phyloP scores from a whole-genome alignment of 2,113 vertebrate genomes.

The Lipophrys pholis region DNA sequence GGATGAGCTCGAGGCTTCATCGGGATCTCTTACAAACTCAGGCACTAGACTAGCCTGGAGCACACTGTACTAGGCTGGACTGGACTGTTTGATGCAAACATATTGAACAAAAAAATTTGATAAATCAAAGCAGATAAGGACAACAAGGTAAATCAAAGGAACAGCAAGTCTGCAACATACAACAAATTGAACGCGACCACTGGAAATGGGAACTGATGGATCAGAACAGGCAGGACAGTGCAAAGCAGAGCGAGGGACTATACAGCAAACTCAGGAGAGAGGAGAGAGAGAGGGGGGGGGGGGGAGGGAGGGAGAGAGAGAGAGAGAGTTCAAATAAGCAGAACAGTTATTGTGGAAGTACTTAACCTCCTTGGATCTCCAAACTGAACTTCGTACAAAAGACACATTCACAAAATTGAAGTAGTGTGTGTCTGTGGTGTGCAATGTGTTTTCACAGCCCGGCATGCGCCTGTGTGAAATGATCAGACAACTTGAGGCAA shows the following conservation, averaged over 20 bases:
- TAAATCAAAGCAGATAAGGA: conserved; percentile 56
- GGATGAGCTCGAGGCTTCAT: conserved; percentile 51
- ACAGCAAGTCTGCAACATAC: conserved; percentile 40
- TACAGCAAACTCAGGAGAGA: conserved; percentile 40
- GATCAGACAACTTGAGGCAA: conserved; percentile 50
- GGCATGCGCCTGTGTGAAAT: conserved; percentile 35
- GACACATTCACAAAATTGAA: conserved; percentile 26
- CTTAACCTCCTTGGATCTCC: conserved; percentile 18
- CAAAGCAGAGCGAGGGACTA: conserved; percentile 28
- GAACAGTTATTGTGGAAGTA: conserved; percentile 9
- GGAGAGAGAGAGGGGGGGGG: too few relatives aligned
- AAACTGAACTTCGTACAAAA: conserved; percentile 27
- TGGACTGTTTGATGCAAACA: conserved; percentile 53
- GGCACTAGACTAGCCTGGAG: conserved; percentile 53
- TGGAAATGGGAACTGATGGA: conserved; percentile 41
- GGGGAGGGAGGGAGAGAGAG: neutral
- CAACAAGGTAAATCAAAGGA: conserved; percentile 52
- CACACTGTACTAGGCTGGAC: conserved; percentile 68
- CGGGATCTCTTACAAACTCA: conserved; percentile 49
- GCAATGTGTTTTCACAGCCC: conserved; percentile 26
- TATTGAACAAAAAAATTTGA: conserved; percentile 54
- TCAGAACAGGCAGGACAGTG: conserved; percentile 45
- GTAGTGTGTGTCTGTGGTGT: conserved; percentile 7
- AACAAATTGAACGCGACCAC: conserved; percentile 55
- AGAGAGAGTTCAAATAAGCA: conserved; percentile 29